These are phyloP conservation scores for Hypsibius dujardini DNA, from an alignment of 1,140 invertebrate genomes.

Conservation along the genomic window DNA sequence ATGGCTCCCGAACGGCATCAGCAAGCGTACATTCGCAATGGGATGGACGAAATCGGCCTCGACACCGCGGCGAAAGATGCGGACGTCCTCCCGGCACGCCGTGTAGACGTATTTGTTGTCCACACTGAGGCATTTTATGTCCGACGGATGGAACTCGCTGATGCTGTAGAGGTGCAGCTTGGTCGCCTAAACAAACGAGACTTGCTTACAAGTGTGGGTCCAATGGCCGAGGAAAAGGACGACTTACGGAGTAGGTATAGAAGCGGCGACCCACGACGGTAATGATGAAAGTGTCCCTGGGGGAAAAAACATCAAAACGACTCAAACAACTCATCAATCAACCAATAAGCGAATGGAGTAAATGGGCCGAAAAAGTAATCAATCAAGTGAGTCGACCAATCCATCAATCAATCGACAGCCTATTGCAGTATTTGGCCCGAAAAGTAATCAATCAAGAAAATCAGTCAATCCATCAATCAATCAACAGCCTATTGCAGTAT, in stretches of 20 bases:
- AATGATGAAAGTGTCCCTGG: constrained; percentile 71
- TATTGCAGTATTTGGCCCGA: no score
- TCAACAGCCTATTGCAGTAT: no score
- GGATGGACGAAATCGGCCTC: constrained; percentile 34
- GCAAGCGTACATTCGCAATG: constrained; percentile 17
- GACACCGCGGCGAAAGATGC: constrained; percentile 66
- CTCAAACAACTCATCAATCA: no score
- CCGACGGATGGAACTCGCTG: constrained; percentile 55
- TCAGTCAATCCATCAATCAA: no score
- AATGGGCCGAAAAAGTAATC: no score
- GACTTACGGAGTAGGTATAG: constrained; percentile 60
- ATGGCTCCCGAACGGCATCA: constrained; percentile 10
- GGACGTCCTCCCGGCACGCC: constrained; percentile 51
- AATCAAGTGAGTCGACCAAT: no score
- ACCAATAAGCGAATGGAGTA: no score
- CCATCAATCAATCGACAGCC: no score
- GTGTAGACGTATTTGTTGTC: constrained; percentile 68
- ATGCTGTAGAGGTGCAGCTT: constrained; percentile 65
- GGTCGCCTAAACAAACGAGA: constrained; percentile 38
- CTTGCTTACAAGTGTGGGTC: not conserved
- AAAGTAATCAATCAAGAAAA: no score
- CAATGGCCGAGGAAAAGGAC: constrained; percentile 12
- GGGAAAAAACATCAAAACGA: no score
- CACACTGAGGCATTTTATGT: constrained; percentile 60
- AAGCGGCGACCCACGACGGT: constrained; percentile 75